Base-by-base conservation (phyloP, 2,888 invertebrate genomes). In the Cheilosia variabilis region DNA sequence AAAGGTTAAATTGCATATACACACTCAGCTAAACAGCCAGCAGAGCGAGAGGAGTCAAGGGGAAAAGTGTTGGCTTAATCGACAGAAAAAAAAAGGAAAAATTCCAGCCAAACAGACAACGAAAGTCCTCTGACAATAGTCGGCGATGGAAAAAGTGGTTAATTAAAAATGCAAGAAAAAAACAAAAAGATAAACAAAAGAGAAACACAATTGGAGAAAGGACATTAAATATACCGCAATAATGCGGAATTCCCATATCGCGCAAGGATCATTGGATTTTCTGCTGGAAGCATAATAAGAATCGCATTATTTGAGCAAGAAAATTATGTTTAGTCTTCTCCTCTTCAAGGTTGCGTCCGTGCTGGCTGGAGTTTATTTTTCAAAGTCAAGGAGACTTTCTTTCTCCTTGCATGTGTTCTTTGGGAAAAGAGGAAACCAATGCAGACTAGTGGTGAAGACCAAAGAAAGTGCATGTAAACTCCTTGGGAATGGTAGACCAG, bases 161-260 rank as follows among this genome's bases (percentile, higher is more conserved):
- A 79, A 84, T 84, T 79, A 79, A 75, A 84, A 84, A 58, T 75
- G 62, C 58, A 66, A 76, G 19, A 31, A 37, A 34, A 37, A 15
- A 5, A 27, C 17, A n/a, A n/a, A 69, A 58, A 43, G 17, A 53
- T 22, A 73, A 65, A 57, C n/a, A 47, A 50, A 24, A 10, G 1
- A 45, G 10, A 45, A 47, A 9, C 4, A 52, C 52, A 73, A 73
- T 43, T 52, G 60, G 19, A 43, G 52, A 72, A 72, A 76, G 57
- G 58, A 75, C 63, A 43, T 52, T 43, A 50, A 71, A 58, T 63
- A 53, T 13, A 27, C 52, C 41, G 63, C 63, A 84, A 79, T 79
- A 79, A 63, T 84, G 83, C 83, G 79, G 79, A 84, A 75, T 84
- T 84, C 83, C 83, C 83, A 50, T 66, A 68, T 62, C 60, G 58